These are phyloP conservation scores for Sarotherodon lohbergeri DNA, from an alignment of 2,113 vertebrate species.

Conservation along the genomic window DNA sequence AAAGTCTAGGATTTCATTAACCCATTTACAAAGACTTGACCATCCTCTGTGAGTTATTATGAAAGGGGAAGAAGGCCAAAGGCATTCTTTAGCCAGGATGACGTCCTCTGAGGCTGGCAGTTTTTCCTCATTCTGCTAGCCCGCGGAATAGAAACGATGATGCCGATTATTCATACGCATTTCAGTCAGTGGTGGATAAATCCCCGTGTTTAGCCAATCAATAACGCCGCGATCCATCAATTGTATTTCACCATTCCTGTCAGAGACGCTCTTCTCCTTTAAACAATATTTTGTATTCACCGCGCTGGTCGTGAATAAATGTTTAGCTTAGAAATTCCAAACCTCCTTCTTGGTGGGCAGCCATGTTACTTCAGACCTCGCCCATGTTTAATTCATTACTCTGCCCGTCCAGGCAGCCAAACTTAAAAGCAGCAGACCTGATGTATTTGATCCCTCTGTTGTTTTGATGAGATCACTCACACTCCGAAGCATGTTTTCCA, in stretches of 20 bases:
- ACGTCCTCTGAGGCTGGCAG: conserved; percentile 38
- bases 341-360: conserved; percentile 52
- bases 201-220: conserved; percentile 62
- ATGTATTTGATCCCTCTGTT: conserved; percentile 54
- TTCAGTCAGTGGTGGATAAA: conserved; percentile 54
- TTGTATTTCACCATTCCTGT: conserved; percentile 56
- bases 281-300: conserved; percentile 59
- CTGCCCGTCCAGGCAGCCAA: conserved; percentile 27
- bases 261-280: conserved; percentile 38
- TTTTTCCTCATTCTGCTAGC: conserved; percentile 27
- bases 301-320: conserved; percentile 53
- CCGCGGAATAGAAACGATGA: conserved; percentile 46
- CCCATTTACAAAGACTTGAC: conserved; percentile 65
- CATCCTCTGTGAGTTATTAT: conserved; percentile 70
- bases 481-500: conserved; percentile 40
- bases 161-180: conserved; percentile 46
- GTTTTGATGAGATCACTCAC: conserved; percentile 59
- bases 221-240: conserved; percentile 59
- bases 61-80: conserved; percentile 64
- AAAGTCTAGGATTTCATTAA: conserved; percentile 76
- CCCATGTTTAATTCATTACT: conserved; percentile 61
- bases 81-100: conserved; percentile 51
- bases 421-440: conserved; percentile 51
- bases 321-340: conserved; percentile 62
- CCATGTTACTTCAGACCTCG: conserved; percentile 46